Evolutionary conservation across 2,113 vertebrate genomes (phyloP), one percentile per base, ranked within the genome.

Genomic region (Axis porcinus): DNA sequence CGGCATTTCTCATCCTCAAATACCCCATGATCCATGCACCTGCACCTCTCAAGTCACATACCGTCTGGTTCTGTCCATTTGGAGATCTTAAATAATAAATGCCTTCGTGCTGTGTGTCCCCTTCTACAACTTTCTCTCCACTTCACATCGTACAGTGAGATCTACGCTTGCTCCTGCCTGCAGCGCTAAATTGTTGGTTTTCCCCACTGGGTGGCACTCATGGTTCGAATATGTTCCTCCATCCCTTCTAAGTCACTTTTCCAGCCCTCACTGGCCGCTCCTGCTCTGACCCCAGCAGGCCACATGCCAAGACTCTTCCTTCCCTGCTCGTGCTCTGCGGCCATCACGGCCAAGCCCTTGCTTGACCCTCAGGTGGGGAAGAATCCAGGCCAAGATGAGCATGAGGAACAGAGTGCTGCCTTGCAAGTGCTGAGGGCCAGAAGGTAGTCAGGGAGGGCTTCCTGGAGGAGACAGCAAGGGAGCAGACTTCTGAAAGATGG

Each of bases 171-270:
- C 52, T 0, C 30, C 15, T 3, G 30, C 9, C 2, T 4, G 5
- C 16, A 4, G 2, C 16, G 1, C 19, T 0, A 13, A 30, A 3
- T 1, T 0, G 0, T 9, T 28, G 57, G 17, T 19, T 50, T n/a
- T 30, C 78, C 90, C 33, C 3, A 15, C 47, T 16, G 54, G 0
- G 3, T 10, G 25, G 27, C 25, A 1, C 10, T 36, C 79, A 1
- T 0, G 1, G 62, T 2, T 11, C 17, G 25, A 40, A 16, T 25
- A 23, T 15, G 7, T 13, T 50, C 40, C 33, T 83, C 5, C 45
- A 8, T 33, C 33, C 15, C 36, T 58, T 55, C 33, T 7, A 28
- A 28, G 79, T 36, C 28, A 58, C 45, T 52, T 50, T 14, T 14
- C n/a, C 47, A 57, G 40, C 52, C 79, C 25, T 54, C 43, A 9